phyloP scores from a whole-genome alignment of 2,113 vertebrate genomes.

The Chloebia gouldiae region DNA sequence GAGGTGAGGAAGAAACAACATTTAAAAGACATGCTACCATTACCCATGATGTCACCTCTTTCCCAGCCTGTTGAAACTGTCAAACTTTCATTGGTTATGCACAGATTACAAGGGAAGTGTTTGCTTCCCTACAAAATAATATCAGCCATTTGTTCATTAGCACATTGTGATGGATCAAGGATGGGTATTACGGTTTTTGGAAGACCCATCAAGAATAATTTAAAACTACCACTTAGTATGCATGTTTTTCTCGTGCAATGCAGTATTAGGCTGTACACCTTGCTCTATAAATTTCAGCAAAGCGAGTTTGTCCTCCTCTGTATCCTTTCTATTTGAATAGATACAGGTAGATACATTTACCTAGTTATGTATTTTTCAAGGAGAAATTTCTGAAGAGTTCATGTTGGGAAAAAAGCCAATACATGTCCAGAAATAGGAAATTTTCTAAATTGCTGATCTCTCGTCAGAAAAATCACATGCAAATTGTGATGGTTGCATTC shows the following conservation, averaged over 20 bases:
- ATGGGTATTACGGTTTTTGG: not conserved
- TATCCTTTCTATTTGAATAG: not conserved
- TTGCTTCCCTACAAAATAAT: not conserved
- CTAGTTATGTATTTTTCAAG: not conserved
- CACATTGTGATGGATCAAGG: not conserved
- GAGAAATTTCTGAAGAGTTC: not conserved
- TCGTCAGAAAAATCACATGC: not conserved
- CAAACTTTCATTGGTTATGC: not conserved
- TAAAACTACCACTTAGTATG: not conserved
- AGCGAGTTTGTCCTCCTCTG: fast-evolving
- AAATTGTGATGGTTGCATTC: not conserved
- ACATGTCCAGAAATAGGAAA: not conserved
- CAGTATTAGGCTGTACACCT: not conserved
- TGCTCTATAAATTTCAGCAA: not conserved
- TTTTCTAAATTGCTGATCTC: not conserved
- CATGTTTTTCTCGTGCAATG: not conserved
- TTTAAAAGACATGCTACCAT: not conserved
- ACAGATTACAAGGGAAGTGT: not conserved
- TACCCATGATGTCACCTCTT: not conserved
- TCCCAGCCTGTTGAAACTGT: not conserved
- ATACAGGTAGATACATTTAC: not conserved
- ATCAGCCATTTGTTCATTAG: not conserved
- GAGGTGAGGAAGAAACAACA: not conserved
- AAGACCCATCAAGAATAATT: not conserved
- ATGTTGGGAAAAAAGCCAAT: not conserved